Evolutionary conservation across 2,888 invertebrate genomes (phyloP).

Genomic region (Asteroscopus sphinx): DNA sequence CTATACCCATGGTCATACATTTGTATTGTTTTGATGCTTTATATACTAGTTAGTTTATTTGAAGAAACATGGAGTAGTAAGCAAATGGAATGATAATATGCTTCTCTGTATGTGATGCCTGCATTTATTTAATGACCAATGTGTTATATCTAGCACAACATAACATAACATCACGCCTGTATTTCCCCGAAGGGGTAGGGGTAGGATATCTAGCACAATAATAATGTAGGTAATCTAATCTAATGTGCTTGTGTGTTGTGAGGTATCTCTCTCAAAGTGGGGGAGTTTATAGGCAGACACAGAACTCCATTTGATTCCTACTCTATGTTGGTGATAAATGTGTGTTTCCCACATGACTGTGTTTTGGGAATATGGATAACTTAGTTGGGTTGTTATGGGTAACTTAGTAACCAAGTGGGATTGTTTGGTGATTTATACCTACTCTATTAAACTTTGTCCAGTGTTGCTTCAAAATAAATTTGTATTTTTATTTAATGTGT

Average conservation of each 20-base stretch:
- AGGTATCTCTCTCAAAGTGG: too few relatives aligned
- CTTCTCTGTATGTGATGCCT: too few relatives aligned
- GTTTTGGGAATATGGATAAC: conserved; percentile 25
- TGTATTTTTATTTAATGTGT: conserved; percentile 40
- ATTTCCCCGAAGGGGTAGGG: too few relatives aligned
- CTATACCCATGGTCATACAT: not conserved
- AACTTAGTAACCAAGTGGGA: conserved; percentile 37
- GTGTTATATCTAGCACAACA: too few relatives aligned
- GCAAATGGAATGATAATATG: not conserved
- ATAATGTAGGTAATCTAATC: too few relatives aligned
- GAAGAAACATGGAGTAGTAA: conserved; percentile 7
- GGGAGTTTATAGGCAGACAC: too few relatives aligned
- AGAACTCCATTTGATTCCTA: conserved; percentile 3
- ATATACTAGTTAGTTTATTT: conserved; percentile 2
- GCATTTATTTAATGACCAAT: too few relatives aligned
- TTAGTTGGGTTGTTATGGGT: conserved; percentile 41
- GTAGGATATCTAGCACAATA: too few relatives aligned
- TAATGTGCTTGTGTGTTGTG: too few relatives aligned
- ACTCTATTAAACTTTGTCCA: conserved; percentile 41
- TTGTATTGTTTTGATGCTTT: conserved; percentile 32
- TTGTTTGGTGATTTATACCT: conserved; percentile 44
- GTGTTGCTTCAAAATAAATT: conserved; percentile 56
- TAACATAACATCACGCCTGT: too few relatives aligned
- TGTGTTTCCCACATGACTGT: conserved; percentile 23
- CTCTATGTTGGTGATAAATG: conserved; percentile 17